These are phyloP conservation scores for Natator depressus DNA, from an alignment of 2,113 vertebrate species.

Conservation along the genomic window DNA sequence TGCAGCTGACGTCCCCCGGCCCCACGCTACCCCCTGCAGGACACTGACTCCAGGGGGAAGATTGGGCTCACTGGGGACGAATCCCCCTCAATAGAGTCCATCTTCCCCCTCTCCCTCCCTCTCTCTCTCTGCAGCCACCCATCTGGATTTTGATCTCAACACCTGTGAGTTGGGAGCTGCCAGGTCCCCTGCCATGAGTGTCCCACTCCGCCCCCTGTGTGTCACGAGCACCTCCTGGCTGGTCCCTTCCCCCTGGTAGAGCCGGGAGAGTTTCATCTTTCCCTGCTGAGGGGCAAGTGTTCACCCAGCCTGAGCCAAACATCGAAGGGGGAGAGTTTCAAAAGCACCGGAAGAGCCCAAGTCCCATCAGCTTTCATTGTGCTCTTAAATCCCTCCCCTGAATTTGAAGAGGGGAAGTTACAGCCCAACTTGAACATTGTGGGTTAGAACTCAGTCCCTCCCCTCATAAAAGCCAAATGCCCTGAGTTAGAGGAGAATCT, in stretches of 20 bases:
- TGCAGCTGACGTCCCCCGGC: background rate
- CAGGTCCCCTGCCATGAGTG: background rate
- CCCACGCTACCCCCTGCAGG: background rate
- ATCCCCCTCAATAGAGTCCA: background rate
- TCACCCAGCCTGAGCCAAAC: background rate
- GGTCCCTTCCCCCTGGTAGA: background rate
- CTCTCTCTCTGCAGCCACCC: background rate
- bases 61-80: background rate
- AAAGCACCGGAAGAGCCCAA: background rate
- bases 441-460: background rate
- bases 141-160: background rate
- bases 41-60: background rate
- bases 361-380: background rate
- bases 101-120: background rate
- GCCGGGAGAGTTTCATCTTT: background rate
- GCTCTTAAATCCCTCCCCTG: background rate
- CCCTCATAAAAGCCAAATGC: background rate
- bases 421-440: background rate
- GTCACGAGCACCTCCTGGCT: background rate
- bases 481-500: background rate
- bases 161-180: background rate
- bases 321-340: background rate
- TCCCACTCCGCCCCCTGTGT: background rate
- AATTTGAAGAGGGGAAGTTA: background rate
- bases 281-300: background rate